Conservation (phyloP, 2,797 vertebrate species). For the Thripadectes ignobilis region DNA sequence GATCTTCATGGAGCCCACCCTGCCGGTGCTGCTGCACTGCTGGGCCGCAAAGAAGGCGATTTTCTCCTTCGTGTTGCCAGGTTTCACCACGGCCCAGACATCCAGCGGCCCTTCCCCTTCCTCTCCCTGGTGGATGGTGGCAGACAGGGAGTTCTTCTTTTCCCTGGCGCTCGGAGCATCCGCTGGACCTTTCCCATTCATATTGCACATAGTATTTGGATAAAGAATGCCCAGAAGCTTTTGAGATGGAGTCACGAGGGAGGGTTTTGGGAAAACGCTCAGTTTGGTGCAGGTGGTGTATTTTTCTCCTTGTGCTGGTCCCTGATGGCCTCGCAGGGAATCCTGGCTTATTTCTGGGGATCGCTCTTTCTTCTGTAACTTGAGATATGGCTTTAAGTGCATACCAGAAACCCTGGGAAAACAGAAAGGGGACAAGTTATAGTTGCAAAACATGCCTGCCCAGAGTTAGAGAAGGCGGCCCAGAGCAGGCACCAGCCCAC, state of each 20-base stretch:
- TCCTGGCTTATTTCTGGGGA: slow-evolving; percentile 76
- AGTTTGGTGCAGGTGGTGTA: slow-evolving; percentile 63
- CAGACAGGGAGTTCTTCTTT: slow-evolving; percentile 62
- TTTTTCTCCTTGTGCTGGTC: slow-evolving; percentile 71
- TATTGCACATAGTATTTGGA: slow-evolving; percentile 80
- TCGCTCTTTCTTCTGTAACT: slow-evolving; percentile 82
- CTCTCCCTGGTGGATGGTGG: slow-evolving; percentile 77
- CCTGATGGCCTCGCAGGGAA: slow-evolving; percentile 64
- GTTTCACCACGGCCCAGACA: slow-evolving; percentile 92
- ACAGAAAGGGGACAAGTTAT: slow-evolving; percentile 30
- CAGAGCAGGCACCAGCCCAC: neutral
- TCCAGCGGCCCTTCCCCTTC: slow-evolving; percentile 80
- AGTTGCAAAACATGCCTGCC: neutral
- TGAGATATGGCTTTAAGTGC: slow-evolving; percentile 89
- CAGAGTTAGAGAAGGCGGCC: neutral
- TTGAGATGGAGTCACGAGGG: slow-evolving; percentile 68
- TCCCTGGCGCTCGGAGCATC: slow-evolving; percentile 58
- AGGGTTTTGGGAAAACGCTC: slow-evolving; percentile 48
- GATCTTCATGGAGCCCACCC: slow-evolving; percentile 80
- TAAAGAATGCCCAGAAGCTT: slow-evolving; percentile 82
- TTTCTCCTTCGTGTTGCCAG: slow-evolving; percentile 96
- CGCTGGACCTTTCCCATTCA: slow-evolving; percentile 55
- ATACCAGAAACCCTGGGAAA: slow-evolving; percentile 84
- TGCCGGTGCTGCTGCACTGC: slow-evolving; percentile 68
- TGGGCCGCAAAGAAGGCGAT: slow-evolving; percentile 92